phyloP scores from a whole-genome alignment of 2,797 vertebrate species.

The Lacerta viridis region DNA sequence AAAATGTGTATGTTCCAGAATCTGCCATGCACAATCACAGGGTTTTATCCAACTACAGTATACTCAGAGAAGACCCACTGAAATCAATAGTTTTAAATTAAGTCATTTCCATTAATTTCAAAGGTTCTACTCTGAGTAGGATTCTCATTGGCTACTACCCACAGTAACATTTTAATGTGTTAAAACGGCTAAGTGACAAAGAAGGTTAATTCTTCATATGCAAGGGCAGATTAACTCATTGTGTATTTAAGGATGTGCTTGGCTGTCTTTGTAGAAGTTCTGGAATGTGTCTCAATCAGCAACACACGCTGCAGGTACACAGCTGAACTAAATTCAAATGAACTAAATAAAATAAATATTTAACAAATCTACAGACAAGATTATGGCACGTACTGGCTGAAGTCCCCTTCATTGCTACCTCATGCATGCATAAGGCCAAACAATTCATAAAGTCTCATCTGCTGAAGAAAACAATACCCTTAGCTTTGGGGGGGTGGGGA shows the following conservation, averaged over 20 bases:
- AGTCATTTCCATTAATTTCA: not conserved
- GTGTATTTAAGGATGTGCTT: no score
- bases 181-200: no score
- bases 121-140: not conserved
- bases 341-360: conserved; percentile 35
- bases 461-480: conserved; percentile 33
- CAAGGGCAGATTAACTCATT: no score
- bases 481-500: not conserved
- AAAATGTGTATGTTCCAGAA: no score
- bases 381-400: not conserved
- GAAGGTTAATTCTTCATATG: no score
- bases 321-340: conserved; percentile 8
- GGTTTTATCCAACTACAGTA: no score
- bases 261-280: not conserved
- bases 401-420: conserved; percentile 14
- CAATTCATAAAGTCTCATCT: conserved; percentile 15
- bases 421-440: conserved; percentile 8
- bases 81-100: no score
- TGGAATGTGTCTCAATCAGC: not conserved
- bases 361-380: conserved; percentile 14
- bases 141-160: no score
- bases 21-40: not conserved
- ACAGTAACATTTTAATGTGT: no score
- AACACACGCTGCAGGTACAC: not conserved
- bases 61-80: no score